Base-by-base conservation (phyloP, 2,797 vertebrate genomes). In the Peromyscus attwateri region DNA sequence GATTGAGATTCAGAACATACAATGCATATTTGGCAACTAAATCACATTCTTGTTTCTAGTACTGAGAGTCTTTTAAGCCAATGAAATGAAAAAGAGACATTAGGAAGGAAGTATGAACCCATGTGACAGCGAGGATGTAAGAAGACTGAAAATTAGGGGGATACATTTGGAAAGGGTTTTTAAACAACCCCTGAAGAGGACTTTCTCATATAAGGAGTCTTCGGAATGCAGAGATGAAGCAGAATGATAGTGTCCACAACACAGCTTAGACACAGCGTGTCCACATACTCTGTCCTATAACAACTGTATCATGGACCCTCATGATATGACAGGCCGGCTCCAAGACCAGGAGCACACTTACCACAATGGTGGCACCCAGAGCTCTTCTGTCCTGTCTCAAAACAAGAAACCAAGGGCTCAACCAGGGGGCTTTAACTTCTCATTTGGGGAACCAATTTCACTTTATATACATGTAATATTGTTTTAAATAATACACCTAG, bases 311-410 rank as follows among this genome's bases (percentile, higher is more conserved):
- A 8, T 2, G 62, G 25, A 14, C 34, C 57, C 11, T 66, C 12
- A 2, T 13, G 1, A 29, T 7, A 0, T 29, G 34, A 37, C 2
- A 31, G 14, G 82, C 17, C 87, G 60, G 27, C 46, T n/a, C 23
- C 34, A 11, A 31, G 6, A 40, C 13, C 31, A 27, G 13, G 6
- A 62, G 17, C 87, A 49, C 34, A 57, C 5, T 62, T 25, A 87
- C 75, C 52, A 95, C 52, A 52, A 90, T 68, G 76, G 12, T 71
- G 80, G 75, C 37, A 4, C 34, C 40, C 25, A n/a, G 7, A 71
- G 49, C 34, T 75, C 68, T 83, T 73, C 81, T 92, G 94, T 89
- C 31, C 55, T 81, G 55, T 60, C 49, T 91, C 73, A 71, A 83
- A 49, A 92, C 40, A 81, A 21, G 1, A 49, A 6, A 10, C 17